Conservation (phyloP, 2,888 invertebrate species). For the Dryocosmus kuriphilus region DNA sequence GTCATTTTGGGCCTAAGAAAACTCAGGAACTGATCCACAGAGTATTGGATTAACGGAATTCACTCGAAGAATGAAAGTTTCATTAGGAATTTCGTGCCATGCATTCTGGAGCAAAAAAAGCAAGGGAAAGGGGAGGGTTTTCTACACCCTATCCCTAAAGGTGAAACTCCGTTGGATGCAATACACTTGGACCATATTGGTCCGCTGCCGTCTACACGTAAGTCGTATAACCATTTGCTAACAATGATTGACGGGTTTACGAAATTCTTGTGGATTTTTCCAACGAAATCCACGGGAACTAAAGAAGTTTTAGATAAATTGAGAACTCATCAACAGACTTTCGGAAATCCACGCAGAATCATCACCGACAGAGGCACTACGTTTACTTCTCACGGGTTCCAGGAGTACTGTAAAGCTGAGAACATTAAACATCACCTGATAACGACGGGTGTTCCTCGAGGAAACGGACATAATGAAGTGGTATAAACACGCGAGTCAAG, state of each 20-base stretch:
- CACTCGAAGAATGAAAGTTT: too few species aligned
- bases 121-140: slow-evolving; percentile 44
- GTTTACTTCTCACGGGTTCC: too few species aligned
- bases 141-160: slow-evolving; percentile 42
- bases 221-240: slow-evolving; percentile 47
- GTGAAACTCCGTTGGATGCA: slow-evolving; percentile 33
- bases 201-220: slow-evolving; percentile 44
- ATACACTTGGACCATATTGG: slow-evolving; percentile 49
- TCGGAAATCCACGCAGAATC: slow-evolving; percentile 70
- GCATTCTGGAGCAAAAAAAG: too few species aligned
- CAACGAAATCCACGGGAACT: slow-evolving; percentile 36
- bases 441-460: too few species aligned
- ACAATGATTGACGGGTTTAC: not conserved
- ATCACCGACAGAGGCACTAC: slow-evolving; percentile 67
- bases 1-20: too few species aligned
- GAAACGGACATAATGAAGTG: too few species aligned
- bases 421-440: too few species aligned
- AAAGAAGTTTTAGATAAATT: slow-evolving; percentile 61
- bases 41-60: too few species aligned
- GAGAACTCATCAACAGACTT: slow-evolving; percentile 61
- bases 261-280: slow-evolving; percentile 15
- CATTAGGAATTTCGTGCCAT: too few species aligned
- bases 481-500: too few species aligned
- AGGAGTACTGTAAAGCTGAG: too few species aligned
- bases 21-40: too few species aligned